These are phyloP conservation scores for Drosophila rubida DNA, from an alignment of 2,888 invertebrate species.

Conservation along the genomic window DNA sequence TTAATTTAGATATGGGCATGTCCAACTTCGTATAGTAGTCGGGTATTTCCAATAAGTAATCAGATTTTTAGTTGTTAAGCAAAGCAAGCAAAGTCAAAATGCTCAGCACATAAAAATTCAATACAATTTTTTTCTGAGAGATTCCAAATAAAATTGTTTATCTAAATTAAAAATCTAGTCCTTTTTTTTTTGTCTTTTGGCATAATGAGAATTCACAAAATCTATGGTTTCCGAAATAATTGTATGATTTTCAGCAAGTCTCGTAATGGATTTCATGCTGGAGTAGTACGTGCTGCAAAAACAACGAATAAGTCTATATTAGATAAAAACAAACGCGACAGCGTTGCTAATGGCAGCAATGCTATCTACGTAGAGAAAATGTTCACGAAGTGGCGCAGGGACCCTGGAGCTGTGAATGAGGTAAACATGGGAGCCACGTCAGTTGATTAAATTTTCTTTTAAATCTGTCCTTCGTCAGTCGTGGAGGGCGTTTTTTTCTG, in stretches of 20 bases:
- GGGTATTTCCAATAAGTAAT: background rate
- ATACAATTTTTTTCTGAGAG: background rate
- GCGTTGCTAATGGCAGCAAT: slow-evolving; percentile 58
- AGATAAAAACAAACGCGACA: slow-evolving; percentile 31
- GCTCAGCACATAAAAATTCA: slow-evolving; percentile 6
- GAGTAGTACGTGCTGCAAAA: background rate
- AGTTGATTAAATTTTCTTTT: too few relatives aligned
- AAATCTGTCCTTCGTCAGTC: slow-evolving; percentile 41
- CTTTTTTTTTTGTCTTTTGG: background rate
- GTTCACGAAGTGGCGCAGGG: slow-evolving; percentile 51
- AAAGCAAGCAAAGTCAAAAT: slow-evolving; percentile 18
- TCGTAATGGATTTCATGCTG: background rate
- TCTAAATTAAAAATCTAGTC: background rate
- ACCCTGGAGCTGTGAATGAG: slow-evolving; percentile 60
- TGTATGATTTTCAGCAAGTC: background rate
- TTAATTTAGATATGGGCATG: background rate
- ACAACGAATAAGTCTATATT: background rate
- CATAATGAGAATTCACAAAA: slow-evolving; percentile 31
- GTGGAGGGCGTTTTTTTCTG: slow-evolving; percentile 57
- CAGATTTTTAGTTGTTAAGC: background rate
- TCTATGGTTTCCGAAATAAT: background rate
- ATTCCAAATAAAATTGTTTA: background rate
- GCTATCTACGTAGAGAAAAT: slow-evolving; percentile 62
- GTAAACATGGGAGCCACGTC: slow-evolving; percentile 27
- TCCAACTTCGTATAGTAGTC: background rate